phyloP scores from a whole-genome alignment of 2,797 vertebrate genomes.

The Adrianichthys oophorus region DNA sequence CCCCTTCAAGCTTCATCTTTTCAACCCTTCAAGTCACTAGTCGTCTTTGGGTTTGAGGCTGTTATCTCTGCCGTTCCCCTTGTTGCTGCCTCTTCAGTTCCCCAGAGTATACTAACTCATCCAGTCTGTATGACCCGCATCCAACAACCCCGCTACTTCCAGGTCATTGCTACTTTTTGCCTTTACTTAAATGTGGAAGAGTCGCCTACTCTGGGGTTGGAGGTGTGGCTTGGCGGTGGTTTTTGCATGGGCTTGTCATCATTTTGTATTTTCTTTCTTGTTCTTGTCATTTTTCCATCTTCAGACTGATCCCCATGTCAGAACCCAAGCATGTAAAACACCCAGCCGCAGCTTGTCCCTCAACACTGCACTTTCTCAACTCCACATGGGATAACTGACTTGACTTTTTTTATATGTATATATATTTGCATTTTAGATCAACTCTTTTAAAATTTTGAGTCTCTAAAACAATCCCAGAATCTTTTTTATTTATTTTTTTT shows the following conservation, averaged over 20 bases:
- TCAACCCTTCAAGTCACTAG: constrained; percentile 52
- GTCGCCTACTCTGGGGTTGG: constrained; percentile 71
- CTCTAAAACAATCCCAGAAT: too few species aligned
- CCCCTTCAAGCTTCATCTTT: constrained; percentile 59
- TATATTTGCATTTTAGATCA: too few species aligned
- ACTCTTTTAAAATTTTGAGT: too few species aligned
- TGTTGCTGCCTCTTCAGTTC: constrained; percentile 82
- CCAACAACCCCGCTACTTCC: constrained; percentile 40
- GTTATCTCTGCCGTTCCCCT: constrained; percentile 47
- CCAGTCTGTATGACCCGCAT: constrained; percentile 70
- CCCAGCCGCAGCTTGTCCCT: constrained; percentile 34
- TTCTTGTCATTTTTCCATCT: constrained; percentile 50
- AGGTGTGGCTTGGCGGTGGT: constrained; percentile 47
- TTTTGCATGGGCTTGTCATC: constrained; percentile 80
- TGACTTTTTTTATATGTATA: not conserved
- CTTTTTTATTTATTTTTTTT: too few species aligned
- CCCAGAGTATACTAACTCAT: constrained; percentile 81
- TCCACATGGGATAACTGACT: constrained; percentile 1
- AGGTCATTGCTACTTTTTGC: constrained; percentile 54
- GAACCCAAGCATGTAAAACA: constrained; percentile 72
- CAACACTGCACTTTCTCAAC: constrained; percentile 15
- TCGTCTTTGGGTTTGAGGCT: constrained; percentile 61
- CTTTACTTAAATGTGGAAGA: constrained; percentile 51
- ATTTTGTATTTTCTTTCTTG: constrained; percentile 47
- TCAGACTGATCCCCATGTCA: constrained; percentile 53